phyloP scores from a whole-genome alignment of 2,888 invertebrate genomes.

The Fragum sueziense region DNA sequence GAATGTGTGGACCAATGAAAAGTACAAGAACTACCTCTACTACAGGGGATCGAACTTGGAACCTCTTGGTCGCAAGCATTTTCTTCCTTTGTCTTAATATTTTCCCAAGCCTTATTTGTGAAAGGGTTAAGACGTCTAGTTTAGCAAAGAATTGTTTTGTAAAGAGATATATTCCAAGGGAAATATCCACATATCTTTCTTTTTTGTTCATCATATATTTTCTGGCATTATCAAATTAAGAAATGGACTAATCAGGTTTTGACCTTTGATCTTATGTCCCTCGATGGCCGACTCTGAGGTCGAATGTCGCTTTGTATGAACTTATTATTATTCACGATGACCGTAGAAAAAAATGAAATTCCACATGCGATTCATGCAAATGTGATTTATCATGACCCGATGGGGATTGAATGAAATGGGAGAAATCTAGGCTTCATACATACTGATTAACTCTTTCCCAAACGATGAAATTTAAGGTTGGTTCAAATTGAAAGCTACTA shows the following conservation, averaged over 20 bases:
- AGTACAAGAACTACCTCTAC: too few relatives aligned
- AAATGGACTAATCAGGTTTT: background rate
- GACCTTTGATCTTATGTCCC: constrained; percentile 9
- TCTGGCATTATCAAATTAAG: constrained; percentile 7
- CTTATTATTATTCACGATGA: constrained; percentile 9
- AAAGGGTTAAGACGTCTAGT: too few relatives aligned
- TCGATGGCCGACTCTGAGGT: background rate
- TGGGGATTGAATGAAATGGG: constrained; percentile 4
- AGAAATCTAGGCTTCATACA: constrained; percentile 8
- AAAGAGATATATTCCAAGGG: background rate
- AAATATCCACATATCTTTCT: constrained; percentile 4
- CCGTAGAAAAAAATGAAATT: background rate
- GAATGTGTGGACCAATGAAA: too few relatives aligned
- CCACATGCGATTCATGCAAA: constrained; percentile 3
- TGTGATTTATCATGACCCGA: background rate
- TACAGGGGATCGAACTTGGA: too few relatives aligned
- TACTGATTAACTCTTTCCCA: background rate
- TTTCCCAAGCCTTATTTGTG: too few relatives aligned
- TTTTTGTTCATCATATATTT: constrained; percentile 1
- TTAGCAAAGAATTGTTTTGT: too few relatives aligned
- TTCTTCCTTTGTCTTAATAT: too few relatives aligned
- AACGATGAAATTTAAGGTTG: too few relatives aligned
- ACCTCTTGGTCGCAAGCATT: too few relatives aligned
- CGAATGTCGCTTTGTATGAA: background rate
- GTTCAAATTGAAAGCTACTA: too few relatives aligned